Base-by-base conservation (phyloP, 2,888 invertebrate species). In the Lithophane socia region DNA sequence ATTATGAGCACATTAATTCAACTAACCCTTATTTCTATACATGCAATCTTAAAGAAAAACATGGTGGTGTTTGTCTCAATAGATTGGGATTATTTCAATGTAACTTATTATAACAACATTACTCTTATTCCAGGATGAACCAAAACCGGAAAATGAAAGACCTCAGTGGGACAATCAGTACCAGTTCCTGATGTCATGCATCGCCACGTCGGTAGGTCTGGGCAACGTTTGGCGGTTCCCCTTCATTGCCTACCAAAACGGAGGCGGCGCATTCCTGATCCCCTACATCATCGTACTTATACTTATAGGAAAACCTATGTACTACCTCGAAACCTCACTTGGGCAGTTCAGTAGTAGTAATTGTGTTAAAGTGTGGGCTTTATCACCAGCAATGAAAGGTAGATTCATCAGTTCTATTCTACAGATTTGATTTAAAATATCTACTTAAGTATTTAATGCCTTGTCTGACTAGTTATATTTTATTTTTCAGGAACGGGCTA, bases 301-400 rank as follows among this genome's bases (percentile, higher is more conserved):
- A 60, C 90, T 98, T 65, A 97, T 98, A 82, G 98, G 98, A 73
- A 97, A 98, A 87, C 98, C 98, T 0, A 97, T 99, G 95, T 99
- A 98, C 92, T 98, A 98, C 90, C 94, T 99, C 91, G 99, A 99
- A 95, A 98, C 98, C 93, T 97, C 98, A 1, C 94, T 99, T 12
- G 99, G 99, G 8, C 99, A 99, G 93, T 99, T 99, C 91, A 98
- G 98, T 73, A 98, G 98, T 86, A 97, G 97, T 89, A 98, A 99
- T 75, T 98, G 98, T 64, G 98, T 98, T 2, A 98, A 98, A 92
- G 97, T 98, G 66, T 97, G 97, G 97, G 94, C 96, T 4, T 88
- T 97, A 16, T 96, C 97, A 58, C 99, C 99, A 3, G 97, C 98
- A 0, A 97, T 99, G 94, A 98, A 98, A 97, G 98, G 98, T 98